Evolutionary conservation across 1,140 invertebrate genomes (phyloP), one percentile per base, ranked within the genome.

Genomic region (Lepidurus packardi): DNA sequence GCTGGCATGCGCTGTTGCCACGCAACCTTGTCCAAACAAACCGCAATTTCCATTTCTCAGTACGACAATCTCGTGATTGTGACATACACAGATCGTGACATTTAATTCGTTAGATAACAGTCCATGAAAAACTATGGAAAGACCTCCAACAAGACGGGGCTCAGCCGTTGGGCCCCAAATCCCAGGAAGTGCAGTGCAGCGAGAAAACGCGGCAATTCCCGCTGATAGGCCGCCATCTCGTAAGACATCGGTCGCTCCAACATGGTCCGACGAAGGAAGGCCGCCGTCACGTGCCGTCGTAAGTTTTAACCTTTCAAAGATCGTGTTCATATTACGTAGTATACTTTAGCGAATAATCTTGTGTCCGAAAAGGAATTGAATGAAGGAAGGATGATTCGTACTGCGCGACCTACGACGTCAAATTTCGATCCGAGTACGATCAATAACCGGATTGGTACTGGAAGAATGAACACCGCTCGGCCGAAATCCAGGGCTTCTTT

Each of bases 191-290:
- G 53, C 53, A 65, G 21, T 65, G 1, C 53, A 65, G 53, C 53
- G 53, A 13, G 53, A 65, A 65, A 65, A 65, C 21, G 16, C 53
- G 16, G 53, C 53, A 65, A n/a, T n/a, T 21, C 53, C 53, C 0
- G 1, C 13, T 3, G 53, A 65, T 13, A 65, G 53, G 53, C 53
- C 53, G 16, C 53, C 53, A 1, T 65, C 53, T 1, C 53, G 53
- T 1, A 65, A 65, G 53, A 13, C 53, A 7, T 21, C 53, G 13
- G 53, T 65, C n/a, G 21, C 21, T 65, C 53, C 53, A 21, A 65
- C 53, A 13, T 65, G 53, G 53, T 65, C 53, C 16, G 53, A 65
- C 53, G 53, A 65, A 65, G 53, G 53, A 65, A 65, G 53, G 13
- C 53, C 53, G 13, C 53, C 53, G 8, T 65, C 53, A 13, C 53